Evolutionary conservation across 2,113 vertebrate species (phyloP), one percentile per base, ranked within the genome.

Genomic region (Erinaceus europaeus): DNA sequence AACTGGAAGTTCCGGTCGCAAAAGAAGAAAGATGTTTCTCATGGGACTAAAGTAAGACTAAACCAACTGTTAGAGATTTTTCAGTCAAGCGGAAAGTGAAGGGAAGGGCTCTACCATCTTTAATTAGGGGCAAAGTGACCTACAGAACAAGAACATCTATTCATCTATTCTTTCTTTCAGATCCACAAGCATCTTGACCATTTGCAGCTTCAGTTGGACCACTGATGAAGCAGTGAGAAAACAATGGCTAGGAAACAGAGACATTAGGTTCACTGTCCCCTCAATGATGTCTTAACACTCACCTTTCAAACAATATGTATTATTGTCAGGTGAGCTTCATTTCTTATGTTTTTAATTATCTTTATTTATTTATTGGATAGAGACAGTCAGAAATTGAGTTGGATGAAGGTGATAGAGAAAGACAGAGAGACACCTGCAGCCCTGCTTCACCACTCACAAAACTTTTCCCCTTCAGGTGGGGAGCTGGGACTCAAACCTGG

Each of bases 101-200:
- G n/a, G n/a, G n/a, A n/a, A n/a, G n/a, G n/a, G n/a, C n/a, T 20
- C 1, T 62, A 42, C 15, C 2, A 0, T 6, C 0, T 57, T 34
- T 42, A 29, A 61, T 29, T 2, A 73, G 25, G 55, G 34, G 12
- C 11, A 38, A 6, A 2, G 21, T 65, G 23, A 71, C 6, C 1
- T 38, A 7, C 11, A 52, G 61, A 52, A 65, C 3, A 25, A 34
- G 8, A 13, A 59, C 4, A 10, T 88, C 13, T n/a, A n/a, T n/a
- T n/a, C n/a, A n/a, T n/a, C n/a, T n/a, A 15, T 46, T 8, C 4
- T 27, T 13, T 53, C 36, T 23, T 34, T 23, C 3, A 36, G 14
- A 9, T 77, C 78, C 5, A 32, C 15, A 59, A 61, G 4, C 32
- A 55, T 1, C 2, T 14, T 67, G 17, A 27, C 85, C 1, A 38